Evolutionary conservation across 2,113 vertebrate species (phyloP).

Genomic region (Malurus elegans): DNA sequence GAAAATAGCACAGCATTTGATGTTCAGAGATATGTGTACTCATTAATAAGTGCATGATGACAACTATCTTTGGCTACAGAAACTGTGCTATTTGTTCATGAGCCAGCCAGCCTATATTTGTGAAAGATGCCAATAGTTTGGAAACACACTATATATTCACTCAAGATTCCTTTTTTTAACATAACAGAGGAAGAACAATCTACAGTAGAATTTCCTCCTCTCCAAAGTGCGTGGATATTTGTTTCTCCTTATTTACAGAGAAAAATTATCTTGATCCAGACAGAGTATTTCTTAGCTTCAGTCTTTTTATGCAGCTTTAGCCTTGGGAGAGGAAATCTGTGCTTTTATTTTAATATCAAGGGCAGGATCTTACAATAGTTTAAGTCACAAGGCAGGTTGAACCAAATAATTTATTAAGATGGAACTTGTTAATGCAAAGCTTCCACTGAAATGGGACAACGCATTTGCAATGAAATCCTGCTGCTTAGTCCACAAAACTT

Average conservation of each 20-base stretch:
- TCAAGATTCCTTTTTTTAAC: slow-evolving; percentile 29
- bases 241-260: not conserved
- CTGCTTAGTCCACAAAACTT: not conserved
- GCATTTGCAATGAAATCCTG: not conserved
- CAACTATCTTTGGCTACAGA: slow-evolving; percentile 52
- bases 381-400: not conserved
- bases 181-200: not conserved
- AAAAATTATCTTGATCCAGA: slow-evolving; percentile 10
- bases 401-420: slow-evolving; percentile 25
- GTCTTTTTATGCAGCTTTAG: not conserved
- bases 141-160: slow-evolving; percentile 40
- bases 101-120: slow-evolving; percentile 39
- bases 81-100: slow-evolving; percentile 10
- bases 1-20: slow-evolving; percentile 33
- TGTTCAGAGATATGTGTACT: slow-evolving; percentile 40
- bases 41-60: slow-evolving; percentile 53
- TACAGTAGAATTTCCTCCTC: slow-evolving; percentile 1
- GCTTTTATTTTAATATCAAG: slow-evolving; percentile 18
- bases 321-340: slow-evolving; percentile 24
- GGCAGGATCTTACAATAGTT: not conserved
- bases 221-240: not conserved
- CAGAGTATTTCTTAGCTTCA: not conserved
- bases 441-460: slow-evolving; percentile 14
- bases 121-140: slow-evolving; percentile 47
- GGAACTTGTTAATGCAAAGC: slow-evolving; percentile 17